Conservation (phyloP, 2,797 vertebrate species). For the Aphelocoma californica region DNA sequence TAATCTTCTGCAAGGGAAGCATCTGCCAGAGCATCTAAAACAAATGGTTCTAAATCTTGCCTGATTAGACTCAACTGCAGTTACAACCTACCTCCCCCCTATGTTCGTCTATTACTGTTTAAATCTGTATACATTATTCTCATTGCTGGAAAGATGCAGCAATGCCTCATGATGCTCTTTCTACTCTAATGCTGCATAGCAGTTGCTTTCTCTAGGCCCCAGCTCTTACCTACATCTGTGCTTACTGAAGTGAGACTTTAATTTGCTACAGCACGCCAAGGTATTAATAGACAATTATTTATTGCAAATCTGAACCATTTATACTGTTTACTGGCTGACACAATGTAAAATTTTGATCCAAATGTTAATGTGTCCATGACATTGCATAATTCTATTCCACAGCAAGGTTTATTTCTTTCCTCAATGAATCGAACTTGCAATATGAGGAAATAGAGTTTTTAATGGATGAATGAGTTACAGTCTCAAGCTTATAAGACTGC, state of each 20-base stretch:
- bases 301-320: constrained; percentile 86
- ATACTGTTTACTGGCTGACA: constrained; percentile 85
- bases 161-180: constrained; percentile 12
- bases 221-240: constrained; percentile 77
- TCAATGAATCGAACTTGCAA: constrained; percentile 74
- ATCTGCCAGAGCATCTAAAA: constrained; percentile 10
- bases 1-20: constrained; percentile 2
- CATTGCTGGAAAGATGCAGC: not conserved
- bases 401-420: constrained; percentile 71
- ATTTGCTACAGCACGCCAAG: constrained; percentile 83
- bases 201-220: constrained; percentile 57
- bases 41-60: constrained; percentile 30
- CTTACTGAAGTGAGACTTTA: constrained; percentile 82
- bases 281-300: constrained; percentile 91
- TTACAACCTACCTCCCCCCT: not conserved
- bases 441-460: constrained; percentile 75
- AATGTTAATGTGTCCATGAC: constrained; percentile 88
- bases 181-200: constrained; percentile 26
- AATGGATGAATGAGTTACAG: constrained; percentile 80
- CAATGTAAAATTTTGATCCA: constrained; percentile 85
- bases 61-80: constrained; percentile 13
- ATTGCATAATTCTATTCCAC: constrained; percentile 81
- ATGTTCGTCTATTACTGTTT: not conserved
- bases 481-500: constrained; percentile 65
- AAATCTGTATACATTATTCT: not conserved